Evolutionary conservation across 2,113 vertebrate species (phyloP).

Genomic region (Anhinga anhinga): DNA sequence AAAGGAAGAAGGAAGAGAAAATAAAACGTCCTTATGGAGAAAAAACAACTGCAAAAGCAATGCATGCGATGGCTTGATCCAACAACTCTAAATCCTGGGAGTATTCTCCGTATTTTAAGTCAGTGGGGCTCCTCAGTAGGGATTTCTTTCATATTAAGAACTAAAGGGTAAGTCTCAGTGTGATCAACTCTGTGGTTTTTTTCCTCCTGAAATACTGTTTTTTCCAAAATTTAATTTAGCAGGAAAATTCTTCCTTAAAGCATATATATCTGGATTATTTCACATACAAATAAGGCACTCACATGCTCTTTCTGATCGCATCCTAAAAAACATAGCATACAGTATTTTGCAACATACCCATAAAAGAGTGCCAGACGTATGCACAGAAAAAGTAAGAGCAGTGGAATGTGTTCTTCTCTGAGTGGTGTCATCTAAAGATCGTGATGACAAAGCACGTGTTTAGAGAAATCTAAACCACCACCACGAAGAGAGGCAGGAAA

Average conservation of each 20-base stretch:
- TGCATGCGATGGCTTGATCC: not conserved
- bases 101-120: not conserved
- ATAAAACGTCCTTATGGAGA: not conserved
- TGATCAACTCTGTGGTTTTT: not conserved
- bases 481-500: conserved; percentile 31
- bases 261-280: not conserved
- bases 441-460: not conserved
- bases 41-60: not conserved
- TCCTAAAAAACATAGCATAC: not conserved
- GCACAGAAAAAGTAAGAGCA: not conserved
- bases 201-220: not conserved
- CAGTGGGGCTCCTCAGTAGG: not conserved
- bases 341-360: not conserved
- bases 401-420: not conserved
- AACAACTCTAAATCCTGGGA: not conserved
- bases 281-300: not conserved
- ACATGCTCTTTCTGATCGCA: not conserved
- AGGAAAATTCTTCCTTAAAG: not conserved
- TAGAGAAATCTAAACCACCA: conserved; percentile 18
- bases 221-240: not conserved
- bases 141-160: not conserved
- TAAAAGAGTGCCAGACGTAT: not conserved
- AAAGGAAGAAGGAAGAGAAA: not conserved
- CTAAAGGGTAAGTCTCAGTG: not conserved
- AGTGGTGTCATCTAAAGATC: not conserved